A percentile compares a stretch with the other conserved stretches of the same genome.
Conservation (phyloP, 2,113 vertebrate genomes). For the Eurypyga helias region DNA sequence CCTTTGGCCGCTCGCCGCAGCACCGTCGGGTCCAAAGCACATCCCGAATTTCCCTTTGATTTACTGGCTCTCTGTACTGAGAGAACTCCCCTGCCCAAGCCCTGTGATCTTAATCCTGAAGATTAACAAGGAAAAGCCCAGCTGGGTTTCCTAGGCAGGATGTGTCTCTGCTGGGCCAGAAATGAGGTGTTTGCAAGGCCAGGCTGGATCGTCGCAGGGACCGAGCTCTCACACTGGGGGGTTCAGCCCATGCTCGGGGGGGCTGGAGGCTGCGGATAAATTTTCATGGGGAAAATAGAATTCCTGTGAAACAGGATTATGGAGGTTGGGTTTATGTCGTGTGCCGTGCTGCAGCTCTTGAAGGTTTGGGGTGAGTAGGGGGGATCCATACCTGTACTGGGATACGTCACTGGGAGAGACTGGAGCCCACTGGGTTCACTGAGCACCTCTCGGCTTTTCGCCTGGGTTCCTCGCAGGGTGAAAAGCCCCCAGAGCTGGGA, state of each 20-base stretch:
- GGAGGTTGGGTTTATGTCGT: neutral
- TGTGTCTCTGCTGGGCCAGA: neutral
- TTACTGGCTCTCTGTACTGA: neutral
- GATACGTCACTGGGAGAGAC: neutral
- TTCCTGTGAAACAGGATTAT: neutral
- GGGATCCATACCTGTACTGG: neutral
- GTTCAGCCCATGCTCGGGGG: rapidly evolving
- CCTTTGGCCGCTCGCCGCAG: rapidly evolving
- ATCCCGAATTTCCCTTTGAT: neutral
- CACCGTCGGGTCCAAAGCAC: neutral
- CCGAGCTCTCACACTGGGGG: neutral
- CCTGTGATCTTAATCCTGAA: neutral
- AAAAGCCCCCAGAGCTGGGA: constrained; percentile 30
- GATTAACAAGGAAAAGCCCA: neutral
- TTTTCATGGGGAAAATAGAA: neutral
- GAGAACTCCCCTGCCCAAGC: neutral
- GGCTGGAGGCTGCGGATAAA: rapidly evolving
- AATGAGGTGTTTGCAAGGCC: neutral
- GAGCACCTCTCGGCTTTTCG: neutral
- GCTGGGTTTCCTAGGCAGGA: neutral
- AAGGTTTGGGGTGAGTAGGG: rapidly evolving
- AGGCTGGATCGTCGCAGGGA: neutral
- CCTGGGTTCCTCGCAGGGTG: neutral
- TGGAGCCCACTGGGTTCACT: neutral
- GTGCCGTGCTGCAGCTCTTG: neutral